Evolutionary conservation across 2,113 vertebrate genomes (phyloP), one percentile per base, ranked within the genome.

Genomic region (Myanophis thanlyinensis): DNA sequence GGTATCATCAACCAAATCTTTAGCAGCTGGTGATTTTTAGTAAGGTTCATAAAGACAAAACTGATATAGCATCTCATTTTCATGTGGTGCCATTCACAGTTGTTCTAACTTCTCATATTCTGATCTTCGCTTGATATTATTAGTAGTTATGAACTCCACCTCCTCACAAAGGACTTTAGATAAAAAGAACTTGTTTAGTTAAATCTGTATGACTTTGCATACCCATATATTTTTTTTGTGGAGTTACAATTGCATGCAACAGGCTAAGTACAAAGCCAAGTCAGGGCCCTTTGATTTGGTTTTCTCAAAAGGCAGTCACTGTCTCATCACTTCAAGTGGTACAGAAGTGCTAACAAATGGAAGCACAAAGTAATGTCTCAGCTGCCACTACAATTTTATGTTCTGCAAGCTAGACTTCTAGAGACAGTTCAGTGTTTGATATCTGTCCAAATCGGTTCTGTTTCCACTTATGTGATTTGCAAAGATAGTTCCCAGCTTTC

Each of bases 241-340:
- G 87, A 48, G 51, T 59, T 62, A 80, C 51, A 85, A 67, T 62
- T 90, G 46, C 30, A 18, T 90, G 67, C 59, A 91, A 44, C 7
- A 89, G 52, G 52, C 22, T 48, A 9, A 92, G 30, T 54, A 85
- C 73, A 92, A 85, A 85, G 73, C 46, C 67, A 85, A 44, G 23
- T 51, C 12, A 85, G 23, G 51, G 7, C 7, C 48, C 92, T 92
- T 92, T 89, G 88, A 92, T 92, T 92, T 92, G 51, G 30, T 73
- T 89, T 92, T 52, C 46, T 92, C 88, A 92, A 89, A 89, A 88
- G 88, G 48, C 52, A 44, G 46, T n/a, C 92, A 51, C 89, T 89
- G 73, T 92, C 88, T 92, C 52, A 85, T 89, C 73, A 53, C n/a
- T 85, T 25, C 35, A 80, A 92, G 92, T 92, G 92, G 92, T 54